phyloP scores from a whole-genome alignment of 2,113 vertebrate genomes.

The Eublepharis macularius region DNA sequence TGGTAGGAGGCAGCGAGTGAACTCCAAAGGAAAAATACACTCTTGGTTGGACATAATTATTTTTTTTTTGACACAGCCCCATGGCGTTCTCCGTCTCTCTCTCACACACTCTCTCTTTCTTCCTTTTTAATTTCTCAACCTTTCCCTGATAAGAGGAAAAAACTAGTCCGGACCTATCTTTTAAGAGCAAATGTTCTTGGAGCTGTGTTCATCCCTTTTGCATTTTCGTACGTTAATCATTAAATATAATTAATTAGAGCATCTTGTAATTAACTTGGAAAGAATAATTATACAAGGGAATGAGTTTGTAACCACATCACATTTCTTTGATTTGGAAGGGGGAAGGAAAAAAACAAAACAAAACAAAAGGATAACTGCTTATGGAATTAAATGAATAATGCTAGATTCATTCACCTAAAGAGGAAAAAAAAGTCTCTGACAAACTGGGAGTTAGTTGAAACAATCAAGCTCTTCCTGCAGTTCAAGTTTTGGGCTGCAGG shows the following conservation, averaged over 20 bases:
- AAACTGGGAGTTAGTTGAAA: background rate
- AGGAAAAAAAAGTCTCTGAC: background rate
- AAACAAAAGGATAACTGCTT: background rate
- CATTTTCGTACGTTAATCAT: constrained; percentile 74
- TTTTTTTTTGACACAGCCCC: constrained; percentile 51
- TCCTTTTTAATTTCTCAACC: constrained; percentile 66
- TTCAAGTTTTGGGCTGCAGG: background rate
- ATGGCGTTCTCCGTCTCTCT: constrained; percentile 51
- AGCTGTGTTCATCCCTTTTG: constrained; percentile 68
- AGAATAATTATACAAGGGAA: constrained; percentile 72
- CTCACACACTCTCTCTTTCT: constrained; percentile 3
- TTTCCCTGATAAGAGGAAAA: constrained; percentile 64
- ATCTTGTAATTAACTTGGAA: constrained; percentile 75
- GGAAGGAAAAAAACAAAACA: background rate
- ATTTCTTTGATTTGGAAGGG: constrained; percentile 59
- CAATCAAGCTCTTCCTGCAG: background rate
- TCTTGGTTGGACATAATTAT: constrained; percentile 65
- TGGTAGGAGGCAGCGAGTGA: constrained; percentile 63
- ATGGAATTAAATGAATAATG: constrained; percentile 71
- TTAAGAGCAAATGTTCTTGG: constrained; percentile 68
- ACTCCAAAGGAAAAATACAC: constrained; percentile 63
- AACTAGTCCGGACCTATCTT: constrained; percentile 73
- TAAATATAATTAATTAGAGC: constrained; percentile 77
- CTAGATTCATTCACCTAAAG: constrained; percentile 54
- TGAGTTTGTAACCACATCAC: constrained; percentile 72